Conservation (phyloP, 2,888 invertebrate species). For the Hypselothyrea guttata region DNA sequence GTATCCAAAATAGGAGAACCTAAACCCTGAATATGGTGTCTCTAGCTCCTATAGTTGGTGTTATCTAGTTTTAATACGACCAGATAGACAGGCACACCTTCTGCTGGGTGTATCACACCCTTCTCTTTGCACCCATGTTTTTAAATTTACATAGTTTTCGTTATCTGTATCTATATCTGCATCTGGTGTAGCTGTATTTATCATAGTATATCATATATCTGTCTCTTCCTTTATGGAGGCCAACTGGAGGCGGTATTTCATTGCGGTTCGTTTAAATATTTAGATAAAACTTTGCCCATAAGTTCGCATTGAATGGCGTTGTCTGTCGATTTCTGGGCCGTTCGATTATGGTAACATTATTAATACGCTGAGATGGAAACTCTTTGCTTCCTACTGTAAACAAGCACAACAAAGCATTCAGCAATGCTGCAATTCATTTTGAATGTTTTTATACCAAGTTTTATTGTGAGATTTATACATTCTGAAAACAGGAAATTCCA, state of each 20-base stretch:
- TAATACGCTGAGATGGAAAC: constrained; percentile 11
- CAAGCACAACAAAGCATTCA: constrained; percentile 29
- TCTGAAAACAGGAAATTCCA: constrained; percentile 43
- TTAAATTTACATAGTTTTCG: no score
- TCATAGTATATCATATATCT: no score
- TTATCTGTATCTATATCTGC: constrained; percentile 13
- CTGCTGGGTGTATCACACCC: no score
- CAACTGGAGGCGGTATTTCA: constrained; percentile 27
- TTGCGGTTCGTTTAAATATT: constrained; percentile 63
- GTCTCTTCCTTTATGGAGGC: background rate
- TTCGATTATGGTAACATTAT: constrained; percentile 37
- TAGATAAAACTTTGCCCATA: constrained; percentile 52
- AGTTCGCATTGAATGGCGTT: constrained; percentile 45
- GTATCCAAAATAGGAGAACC: no score
- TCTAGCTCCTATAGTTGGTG: no score
- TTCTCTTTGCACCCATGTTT: no score
- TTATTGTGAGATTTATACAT: constrained; percentile 50
- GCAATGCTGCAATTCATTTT: constrained; percentile 6
- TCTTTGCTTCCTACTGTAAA: constrained; percentile 42
- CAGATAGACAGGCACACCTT: no score
- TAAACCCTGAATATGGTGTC: no score
- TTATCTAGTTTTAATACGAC: no score
- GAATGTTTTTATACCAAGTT: constrained; percentile 21
- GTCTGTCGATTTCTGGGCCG: constrained; percentile 44
- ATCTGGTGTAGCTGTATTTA: background rate